Evolutionary conservation across 2,888 invertebrate genomes (phyloP).

Genomic region (Eilema sororculum): DNA sequence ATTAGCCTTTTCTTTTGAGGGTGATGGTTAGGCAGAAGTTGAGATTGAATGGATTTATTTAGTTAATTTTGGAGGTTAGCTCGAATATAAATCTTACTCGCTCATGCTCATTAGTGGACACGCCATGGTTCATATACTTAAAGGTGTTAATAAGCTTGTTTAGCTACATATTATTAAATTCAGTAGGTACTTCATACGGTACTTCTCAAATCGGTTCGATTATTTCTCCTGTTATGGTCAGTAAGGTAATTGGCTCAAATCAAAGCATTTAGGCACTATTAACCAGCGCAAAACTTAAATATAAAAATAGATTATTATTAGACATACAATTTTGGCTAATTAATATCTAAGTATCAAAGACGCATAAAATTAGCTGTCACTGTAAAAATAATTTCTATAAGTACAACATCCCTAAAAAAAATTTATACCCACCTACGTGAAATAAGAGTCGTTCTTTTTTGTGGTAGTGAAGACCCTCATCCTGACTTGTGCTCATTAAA

Average conservation of each 20-base stretch:
- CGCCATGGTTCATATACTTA: neutral
- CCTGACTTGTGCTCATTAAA: slow-evolving; percentile 60
- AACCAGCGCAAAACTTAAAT: no score
- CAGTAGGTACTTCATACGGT: no score
- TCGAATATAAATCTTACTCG: neutral
- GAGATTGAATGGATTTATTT: neutral
- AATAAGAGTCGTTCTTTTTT: slow-evolving; percentile 19
- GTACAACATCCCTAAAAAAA: slow-evolving; percentile 1
- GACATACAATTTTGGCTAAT: no score
- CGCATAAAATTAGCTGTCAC: neutral
- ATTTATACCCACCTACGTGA: no score
- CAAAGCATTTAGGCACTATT: neutral
- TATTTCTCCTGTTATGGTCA: neutral
- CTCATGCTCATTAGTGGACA: neutral
- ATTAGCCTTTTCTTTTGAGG: slow-evolving; percentile 28
- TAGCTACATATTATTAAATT: no score
- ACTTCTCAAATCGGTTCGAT: no score
- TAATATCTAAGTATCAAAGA: neutral
- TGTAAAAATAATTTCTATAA: slow-evolving; percentile 9
- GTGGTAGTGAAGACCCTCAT: slow-evolving; percentile 37
- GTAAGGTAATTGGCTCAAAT: neutral
- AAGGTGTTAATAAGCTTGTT: neutral
- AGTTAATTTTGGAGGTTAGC: neutral
- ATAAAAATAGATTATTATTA: no score
- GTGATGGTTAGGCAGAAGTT: neutral